Base-by-base conservation (phyloP, 37 sponge, comb jelly and placozoan genomes). In the Petrosia ficiformis region DNA sequence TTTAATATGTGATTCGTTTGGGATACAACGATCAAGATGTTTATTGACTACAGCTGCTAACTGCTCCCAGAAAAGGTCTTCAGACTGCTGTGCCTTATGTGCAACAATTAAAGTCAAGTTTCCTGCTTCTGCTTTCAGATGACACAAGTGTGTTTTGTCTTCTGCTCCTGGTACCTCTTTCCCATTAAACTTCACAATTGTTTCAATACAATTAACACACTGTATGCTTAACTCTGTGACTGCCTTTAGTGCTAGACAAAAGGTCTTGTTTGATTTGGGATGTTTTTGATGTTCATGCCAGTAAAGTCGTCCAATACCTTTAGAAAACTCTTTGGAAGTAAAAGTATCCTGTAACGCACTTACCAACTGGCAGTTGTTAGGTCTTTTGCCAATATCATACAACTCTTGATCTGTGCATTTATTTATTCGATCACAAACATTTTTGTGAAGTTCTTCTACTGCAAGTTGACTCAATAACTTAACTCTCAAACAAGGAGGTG, bases 401-500 rank as follows among this genome's bases (percentile, higher is more conserved):
- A 70, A 38, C 6, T 41, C 56, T 37, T 88, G 82, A 38, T 76
- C 75, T 29, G 1, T 73, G 52, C 88, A 88, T 24, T 14, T 19
- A 31, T 60, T 70, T 1, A 59, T 73, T 31, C 33, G 25, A 4
- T 26, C 16, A 43, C 34, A 34, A 57, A 76, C 44, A 25, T 73
- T 26, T 25, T 19, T 40, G 72, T 78, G 69, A 30, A 82, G 64
- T 48, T 77, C 26, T 48, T 88, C 88, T 42, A 41, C 39, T 4
- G 82, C 30, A 2, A 88, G 6, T 22, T 31, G 8, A 24, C 78
- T 78, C 2, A 88, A 52, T 8, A 36, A 39, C 16, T 52, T 70
- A 22, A 88, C 79, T 37, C 82, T 72, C 1, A 88, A 48, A 8
- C 68, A 74, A 29, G 34, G 31, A 29, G 88, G 88, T 42, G 69